Percentiles rank a stretch among this genome's conserved stretches.
Conservation (phyloP, 2,113 vertebrate species). For the Phoenicopterus ruber region DNA sequence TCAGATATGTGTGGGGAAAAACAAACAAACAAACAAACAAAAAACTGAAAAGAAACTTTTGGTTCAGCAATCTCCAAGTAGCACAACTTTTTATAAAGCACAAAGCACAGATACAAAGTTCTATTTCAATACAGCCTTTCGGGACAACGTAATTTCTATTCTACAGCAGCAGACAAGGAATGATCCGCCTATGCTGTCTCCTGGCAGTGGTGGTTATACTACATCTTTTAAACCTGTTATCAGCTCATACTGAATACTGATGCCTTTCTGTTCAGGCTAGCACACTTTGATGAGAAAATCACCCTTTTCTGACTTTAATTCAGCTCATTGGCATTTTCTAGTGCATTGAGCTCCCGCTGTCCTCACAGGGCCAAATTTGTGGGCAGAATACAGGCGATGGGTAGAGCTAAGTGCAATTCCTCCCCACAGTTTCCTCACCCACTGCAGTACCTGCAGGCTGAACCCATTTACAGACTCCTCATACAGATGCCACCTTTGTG, state of each 20-base stretch:
- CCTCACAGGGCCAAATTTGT: not conserved
- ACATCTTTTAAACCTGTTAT: slow-evolving; percentile 8
- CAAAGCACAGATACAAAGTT: not conserved
- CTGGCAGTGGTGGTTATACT: not conserved
- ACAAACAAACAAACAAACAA: no score
- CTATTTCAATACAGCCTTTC: not conserved
- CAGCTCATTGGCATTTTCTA: not conserved
- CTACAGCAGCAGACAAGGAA: not conserved
- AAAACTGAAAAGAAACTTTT: not conserved
- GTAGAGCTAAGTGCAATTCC: not conserved
- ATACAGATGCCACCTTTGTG: not conserved
- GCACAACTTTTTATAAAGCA: not conserved
- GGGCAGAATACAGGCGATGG: not conserved
- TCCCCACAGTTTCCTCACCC: not conserved
- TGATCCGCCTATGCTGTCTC: not conserved
- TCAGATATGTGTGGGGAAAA: not conserved
- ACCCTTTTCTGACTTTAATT: not conserved
- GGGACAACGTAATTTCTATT: not conserved
- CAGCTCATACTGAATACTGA: not conserved
- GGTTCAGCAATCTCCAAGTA: not conserved
- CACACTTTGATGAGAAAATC: not conserved
- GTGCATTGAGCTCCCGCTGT: not conserved
- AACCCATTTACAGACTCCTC: not conserved
- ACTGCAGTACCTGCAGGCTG: not conserved
- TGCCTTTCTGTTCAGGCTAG: not conserved